Evolutionary conservation across 2,888 invertebrate genomes (phyloP).

Genomic region (Polydrusus cervinus): DNA sequence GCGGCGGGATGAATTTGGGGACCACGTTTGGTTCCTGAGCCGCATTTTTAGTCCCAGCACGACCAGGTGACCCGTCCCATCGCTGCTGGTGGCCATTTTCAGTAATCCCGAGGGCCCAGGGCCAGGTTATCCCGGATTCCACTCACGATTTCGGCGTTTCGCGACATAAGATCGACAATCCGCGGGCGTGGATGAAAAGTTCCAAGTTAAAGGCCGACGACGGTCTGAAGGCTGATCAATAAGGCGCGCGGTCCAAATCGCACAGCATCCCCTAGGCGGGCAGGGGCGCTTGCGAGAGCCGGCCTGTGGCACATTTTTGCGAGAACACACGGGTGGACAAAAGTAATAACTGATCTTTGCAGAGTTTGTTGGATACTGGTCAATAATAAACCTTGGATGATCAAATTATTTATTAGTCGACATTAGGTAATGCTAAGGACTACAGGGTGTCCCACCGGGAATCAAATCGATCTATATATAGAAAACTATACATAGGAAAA

Average conservation of each 20-base stretch:
- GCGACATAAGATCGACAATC: slow-evolving; percentile 31
- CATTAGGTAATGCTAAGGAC: too few species aligned
- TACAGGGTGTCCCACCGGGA: too few species aligned
- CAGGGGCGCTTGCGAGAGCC: slow-evolving; percentile 23
- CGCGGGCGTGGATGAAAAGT: slow-evolving; percentile 52
- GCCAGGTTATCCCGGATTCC: slow-evolving; percentile 8
- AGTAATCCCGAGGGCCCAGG: not conserved
- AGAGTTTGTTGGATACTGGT: too few species aligned
- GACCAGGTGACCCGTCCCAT: slow-evolving; percentile 31
- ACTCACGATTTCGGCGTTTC: slow-evolving; percentile 28
- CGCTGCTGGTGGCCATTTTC: slow-evolving; percentile 36
- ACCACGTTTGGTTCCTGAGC: slow-evolving; percentile 2
- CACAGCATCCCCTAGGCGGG: slow-evolving; percentile 43
- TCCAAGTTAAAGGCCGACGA: slow-evolving; percentile 29
- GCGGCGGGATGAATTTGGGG: not conserved
- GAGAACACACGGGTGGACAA: not conserved
- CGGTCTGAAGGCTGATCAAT: slow-evolving; percentile 49
- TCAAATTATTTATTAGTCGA: too few species aligned
- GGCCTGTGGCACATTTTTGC: not conserved
- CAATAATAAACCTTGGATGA: too few species aligned
- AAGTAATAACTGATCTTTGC: too few species aligned
- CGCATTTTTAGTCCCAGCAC: slow-evolving; percentile 1
- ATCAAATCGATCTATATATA: too few species aligned
- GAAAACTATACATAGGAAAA: too few species aligned
- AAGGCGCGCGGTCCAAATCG: slow-evolving; percentile 49